These are phyloP conservation scores for Atta texana DNA, from an alignment of 1,140 invertebrate genomes.

Conservation along the genomic window DNA sequence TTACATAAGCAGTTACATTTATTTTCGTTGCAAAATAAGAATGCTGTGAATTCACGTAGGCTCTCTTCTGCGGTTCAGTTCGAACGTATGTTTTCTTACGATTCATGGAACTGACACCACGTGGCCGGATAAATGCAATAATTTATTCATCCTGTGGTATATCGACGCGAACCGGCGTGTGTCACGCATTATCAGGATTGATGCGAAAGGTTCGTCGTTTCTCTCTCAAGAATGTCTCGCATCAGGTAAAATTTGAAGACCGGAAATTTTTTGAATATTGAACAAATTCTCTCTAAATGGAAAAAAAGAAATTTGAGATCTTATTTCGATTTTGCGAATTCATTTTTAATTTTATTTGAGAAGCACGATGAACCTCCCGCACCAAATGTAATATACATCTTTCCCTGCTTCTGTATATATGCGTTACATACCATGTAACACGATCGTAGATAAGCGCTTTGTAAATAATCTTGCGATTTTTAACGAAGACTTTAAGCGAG, in stretches of 20 bases:
- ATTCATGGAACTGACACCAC: background rate
- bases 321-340: no score
- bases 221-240: background rate
- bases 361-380: background rate
- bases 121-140: constrained; percentile 25
- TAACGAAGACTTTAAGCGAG: constrained; percentile 12
- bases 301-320: background rate
- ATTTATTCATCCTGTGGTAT: constrained; percentile 2
- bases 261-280: background rate
- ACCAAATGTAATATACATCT: constrained; percentile 33
- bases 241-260: background rate
- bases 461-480: constrained; percentile 51
- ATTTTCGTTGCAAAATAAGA: constrained; percentile 4
- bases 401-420: constrained; percentile 4
- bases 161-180: constrained; percentile 5
- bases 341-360: background rate
- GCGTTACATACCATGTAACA: constrained; percentile 12
- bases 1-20: constrained; percentile 14
- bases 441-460: background rate
- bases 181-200: background rate
- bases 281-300: background rate
- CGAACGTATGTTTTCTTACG: background rate
- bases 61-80: background rate
- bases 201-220: background rate
- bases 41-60: constrained; percentile 4